Percentiles rank a stretch among this genome's conserved stretches.
Evolutionary conservation across 1,140 invertebrate species (phyloP).

Genomic region (Arctopsyche grandis): DNA sequence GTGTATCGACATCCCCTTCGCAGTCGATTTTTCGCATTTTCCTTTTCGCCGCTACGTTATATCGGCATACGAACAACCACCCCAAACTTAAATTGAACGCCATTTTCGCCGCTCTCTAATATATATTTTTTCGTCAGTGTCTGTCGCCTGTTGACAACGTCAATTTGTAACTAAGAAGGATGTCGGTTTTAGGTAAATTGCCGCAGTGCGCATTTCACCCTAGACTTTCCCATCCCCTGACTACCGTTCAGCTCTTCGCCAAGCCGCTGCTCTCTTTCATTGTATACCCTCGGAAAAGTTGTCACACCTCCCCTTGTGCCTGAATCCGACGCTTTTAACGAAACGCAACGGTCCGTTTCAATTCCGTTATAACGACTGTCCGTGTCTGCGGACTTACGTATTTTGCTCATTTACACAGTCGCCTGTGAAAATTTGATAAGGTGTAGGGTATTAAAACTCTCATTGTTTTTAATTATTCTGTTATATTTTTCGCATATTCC

Average conservation of each 20-base stretch:
- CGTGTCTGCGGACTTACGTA: not conserved
- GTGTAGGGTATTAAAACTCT: too few species aligned
- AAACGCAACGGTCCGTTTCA: not conserved
- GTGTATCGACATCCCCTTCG: not conserved
- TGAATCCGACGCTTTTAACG: too few species aligned
- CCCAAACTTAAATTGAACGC: conserved; percentile 4
- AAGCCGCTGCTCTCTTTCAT: conserved; percentile 1
- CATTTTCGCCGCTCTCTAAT: conserved; percentile 3
- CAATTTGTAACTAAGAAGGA: conserved; percentile 48
- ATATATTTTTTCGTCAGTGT: conserved; percentile 41
- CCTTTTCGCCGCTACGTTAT: not conserved
- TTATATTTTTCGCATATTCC: too few species aligned
- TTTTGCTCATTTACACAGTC: too few species aligned
- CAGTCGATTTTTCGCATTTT: conserved; percentile 15
- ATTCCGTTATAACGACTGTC: not conserved
- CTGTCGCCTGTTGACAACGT: conserved; percentile 46
- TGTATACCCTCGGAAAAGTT: not conserved
- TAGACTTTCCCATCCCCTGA: not conserved
- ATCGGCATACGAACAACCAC: not conserved
- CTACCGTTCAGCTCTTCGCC: not conserved
- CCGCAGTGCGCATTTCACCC: conserved; percentile 35
- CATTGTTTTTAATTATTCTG: too few species aligned
- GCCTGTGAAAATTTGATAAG: too few species aligned
- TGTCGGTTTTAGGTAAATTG: conserved; percentile 45
- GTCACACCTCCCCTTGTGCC: not conserved